Evolutionary conservation across 2,797 vertebrate genomes (phyloP), one percentile per base, ranked within the genome.

Genomic region (Molossus molossus): DNA sequence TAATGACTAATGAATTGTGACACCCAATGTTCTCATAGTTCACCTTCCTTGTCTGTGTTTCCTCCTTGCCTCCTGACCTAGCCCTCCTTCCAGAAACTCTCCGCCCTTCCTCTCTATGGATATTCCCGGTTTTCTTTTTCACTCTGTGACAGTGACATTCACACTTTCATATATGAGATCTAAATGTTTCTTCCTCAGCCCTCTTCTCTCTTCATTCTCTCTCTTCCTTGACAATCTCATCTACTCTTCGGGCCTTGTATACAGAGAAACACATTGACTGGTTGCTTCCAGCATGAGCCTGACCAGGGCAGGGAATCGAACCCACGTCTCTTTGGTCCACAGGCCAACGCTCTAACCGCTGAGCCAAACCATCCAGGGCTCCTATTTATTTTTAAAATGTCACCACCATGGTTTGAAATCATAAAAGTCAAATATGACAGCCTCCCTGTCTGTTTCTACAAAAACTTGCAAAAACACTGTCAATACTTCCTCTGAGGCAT

Each of bases 1-100:
- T 48, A 27, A 50, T 96, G 97, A 94, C 96, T 97, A 95, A 97
- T 50, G n/a, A n/a, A 40, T 87, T 77, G 62, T 79, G 96, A 97
- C 88, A 96, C 60, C 70, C 80, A 69, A 23, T 82, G 14, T 94
- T 90, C 93, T 96, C 45, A 45, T 50, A 20, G 72, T 87, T 91
- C 90, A 64, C 62, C 92, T 86, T 89, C 62, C 73, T 64, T 37
- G 84, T 96, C 60, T 87, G 25, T 80, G 40, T 90, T 69, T 94
- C 65, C 73, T 87, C 89, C 75, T 94, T 60, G 77, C 75, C 33
- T 7, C 33, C 29, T 67, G 60, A 72, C 13, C 48, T 67, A 76
- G 50, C 29, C 48, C 9, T 90, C 27, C 58, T 95, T 94, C 70
- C 93, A 80, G 94, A 97, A 93, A 94, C 70, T 94, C 75, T 67